Evolutionary conservation across 2,113 vertebrate genomes (phyloP).

Genomic region (Saguinus midas): DNA sequence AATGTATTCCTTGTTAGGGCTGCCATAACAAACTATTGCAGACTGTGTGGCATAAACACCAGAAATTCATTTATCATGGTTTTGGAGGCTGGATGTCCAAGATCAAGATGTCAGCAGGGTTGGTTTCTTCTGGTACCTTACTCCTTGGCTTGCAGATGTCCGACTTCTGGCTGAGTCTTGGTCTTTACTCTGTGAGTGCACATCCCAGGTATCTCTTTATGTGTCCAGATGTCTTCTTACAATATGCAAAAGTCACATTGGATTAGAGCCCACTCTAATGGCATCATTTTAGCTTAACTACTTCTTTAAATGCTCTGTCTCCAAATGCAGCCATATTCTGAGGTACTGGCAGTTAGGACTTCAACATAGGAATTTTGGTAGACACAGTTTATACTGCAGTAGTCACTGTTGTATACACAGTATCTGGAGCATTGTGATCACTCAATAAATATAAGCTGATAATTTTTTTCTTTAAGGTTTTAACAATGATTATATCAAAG

Average conservation of each 20-base stretch:
- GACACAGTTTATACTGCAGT: not conserved
- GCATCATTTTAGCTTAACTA: not conserved
- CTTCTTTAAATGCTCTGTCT: not conserved
- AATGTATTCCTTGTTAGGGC: not conserved
- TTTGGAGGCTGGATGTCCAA: not conserved
- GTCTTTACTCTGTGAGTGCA: not conserved
- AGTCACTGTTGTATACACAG: not conserved
- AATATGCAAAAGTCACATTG: not conserved
- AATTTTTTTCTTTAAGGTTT: not conserved
- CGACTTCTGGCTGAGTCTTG: rapidly evolving
- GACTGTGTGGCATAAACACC: not conserved
- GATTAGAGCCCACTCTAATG: not conserved
- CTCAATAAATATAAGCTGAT: not conserved
- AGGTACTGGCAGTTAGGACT: not conserved
- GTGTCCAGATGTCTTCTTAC: not conserved
- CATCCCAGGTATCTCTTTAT: not conserved
- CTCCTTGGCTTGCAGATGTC: not conserved
- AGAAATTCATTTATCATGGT: not conserved
- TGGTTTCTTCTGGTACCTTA: not conserved
- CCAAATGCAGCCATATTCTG: not conserved
- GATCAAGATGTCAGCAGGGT: not conserved
- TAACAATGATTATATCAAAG: not conserved
- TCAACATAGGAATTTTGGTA: not conserved
- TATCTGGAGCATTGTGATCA: not conserved
- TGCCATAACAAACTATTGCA: not conserved